Base-by-base conservation (phyloP, 2,888 invertebrate genomes). In the Plebejus anna region DNA sequence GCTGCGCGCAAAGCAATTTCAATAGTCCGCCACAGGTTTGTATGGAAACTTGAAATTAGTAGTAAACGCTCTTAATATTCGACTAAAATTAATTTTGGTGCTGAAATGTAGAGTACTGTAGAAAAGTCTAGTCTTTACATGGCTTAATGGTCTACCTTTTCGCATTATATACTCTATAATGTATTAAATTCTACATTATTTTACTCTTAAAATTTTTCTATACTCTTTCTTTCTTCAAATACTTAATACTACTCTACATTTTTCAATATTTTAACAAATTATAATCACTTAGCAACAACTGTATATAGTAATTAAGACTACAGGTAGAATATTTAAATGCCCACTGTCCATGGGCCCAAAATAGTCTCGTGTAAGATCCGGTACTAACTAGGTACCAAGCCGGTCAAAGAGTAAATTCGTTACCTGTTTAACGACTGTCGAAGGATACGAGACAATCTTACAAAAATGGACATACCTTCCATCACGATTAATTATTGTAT, bases 381-480 rank as follows among this genome's bases (percentile, higher is more conserved):
- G 66, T 6, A 22, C 22, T 22, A 22, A 22, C 22, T 22, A 22
- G 22, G 22, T 22, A 66, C 32, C 16, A 36, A 36, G 66, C 66
- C 66, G 16, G 66, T 36, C 61, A 66, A 66, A 4, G 13, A 32
- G 11, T 13, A 32, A 66, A 32, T 66, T 66, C 16, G 32, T 32
- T 66, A 66, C 66, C 66, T 66, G 66, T 66, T 66, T 66, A 32
- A 32, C 16, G 32, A 66, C 66, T 66, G 66, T 66, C 32, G 32
- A 66, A 32, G 66, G 66, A 66, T 16, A 55, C 16, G 55, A 55
- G 55, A 16, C 66, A 32, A 28, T 13, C 13, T 13, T 4, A 66
- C 66, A 66, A 61, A 7, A 59, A 9, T 61, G 61, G 66, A 66
- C 66, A 66, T 32, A 66, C 66, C 66, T 66, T 32, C 66, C 66